These are phyloP conservation scores for Himalopsyche kuldschensis DNA, from an alignment of 2,888 invertebrate species.

Conservation along the genomic window DNA sequence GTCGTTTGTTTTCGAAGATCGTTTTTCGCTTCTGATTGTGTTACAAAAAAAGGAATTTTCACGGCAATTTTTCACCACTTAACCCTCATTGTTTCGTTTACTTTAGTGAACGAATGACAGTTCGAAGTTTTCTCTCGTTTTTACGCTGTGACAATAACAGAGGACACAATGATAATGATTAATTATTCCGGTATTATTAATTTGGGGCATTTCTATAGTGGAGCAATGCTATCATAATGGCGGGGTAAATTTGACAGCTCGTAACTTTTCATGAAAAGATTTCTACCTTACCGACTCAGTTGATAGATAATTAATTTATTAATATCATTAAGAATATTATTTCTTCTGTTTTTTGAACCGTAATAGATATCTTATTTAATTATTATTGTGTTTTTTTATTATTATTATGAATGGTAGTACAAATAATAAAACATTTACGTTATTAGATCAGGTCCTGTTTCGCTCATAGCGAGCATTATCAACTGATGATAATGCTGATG, in stretches of 20 bases:
- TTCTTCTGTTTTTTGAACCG: background rate
- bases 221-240: background rate
- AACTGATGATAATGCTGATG: too few species aligned
- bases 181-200: background rate
- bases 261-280: background rate
- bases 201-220: background rate
- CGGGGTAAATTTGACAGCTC: background rate
- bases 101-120: background rate
- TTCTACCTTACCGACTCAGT: background rate
- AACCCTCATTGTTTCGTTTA: background rate
- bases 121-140: background rate
- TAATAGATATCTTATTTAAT: too few species aligned
- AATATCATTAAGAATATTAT: too few species aligned
- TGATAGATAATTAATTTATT: background rate
- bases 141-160: background rate
- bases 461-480: too few species aligned
- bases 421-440: too few species aligned
- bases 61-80: background rate
- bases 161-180: background rate
- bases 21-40: too few species aligned
- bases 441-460: too few species aligned
- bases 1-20: too few species aligned
- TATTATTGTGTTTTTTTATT: too few species aligned
- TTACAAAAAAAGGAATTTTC: too few species aligned
- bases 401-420: too few species aligned